Evolutionary conservation across 2,797 vertebrate species (phyloP).

Genomic region (Capromys pilorides): DNA sequence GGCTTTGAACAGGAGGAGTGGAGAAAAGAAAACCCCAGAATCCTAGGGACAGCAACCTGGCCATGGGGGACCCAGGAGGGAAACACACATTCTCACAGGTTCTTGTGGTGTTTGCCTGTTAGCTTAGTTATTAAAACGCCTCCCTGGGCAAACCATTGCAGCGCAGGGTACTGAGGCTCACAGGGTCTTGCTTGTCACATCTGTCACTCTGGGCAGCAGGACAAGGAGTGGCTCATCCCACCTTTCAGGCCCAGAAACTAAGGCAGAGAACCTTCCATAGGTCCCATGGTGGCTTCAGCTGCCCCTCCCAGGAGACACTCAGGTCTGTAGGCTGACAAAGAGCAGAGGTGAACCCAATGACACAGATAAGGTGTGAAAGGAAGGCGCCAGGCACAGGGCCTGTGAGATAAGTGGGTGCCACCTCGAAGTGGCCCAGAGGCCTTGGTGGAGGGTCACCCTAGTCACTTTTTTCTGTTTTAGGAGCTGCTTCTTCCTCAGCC

Average conservation of each 20-base stretch:
- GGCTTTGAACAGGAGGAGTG: not conserved
- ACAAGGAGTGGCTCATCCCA: too few relatives aligned
- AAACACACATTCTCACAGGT: not conserved
- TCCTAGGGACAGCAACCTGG: not conserved
- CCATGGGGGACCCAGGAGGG: not conserved
- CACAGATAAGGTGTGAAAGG: not conserved
- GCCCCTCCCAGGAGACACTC: not conserved
- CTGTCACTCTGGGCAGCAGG: not conserved
- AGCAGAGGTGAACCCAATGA: not conserved
- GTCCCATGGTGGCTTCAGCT: not conserved
- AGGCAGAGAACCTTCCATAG: not conserved
- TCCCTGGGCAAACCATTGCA: too few relatives aligned
- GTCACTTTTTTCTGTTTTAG: not conserved
- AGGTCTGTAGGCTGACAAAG: not conserved
- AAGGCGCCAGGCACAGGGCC: not conserved
- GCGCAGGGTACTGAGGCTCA: not conserved
- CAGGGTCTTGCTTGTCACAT: fast-evolving
- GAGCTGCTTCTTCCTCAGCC: not conserved
- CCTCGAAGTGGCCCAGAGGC: not conserved
- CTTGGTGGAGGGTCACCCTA: too few relatives aligned
- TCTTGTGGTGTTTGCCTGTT: not conserved
- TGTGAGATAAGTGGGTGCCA: not conserved
- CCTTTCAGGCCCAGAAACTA: not conserved
- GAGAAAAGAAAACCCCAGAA: not conserved
- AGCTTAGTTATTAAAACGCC: too few relatives aligned